Percentiles rank a stretch among this genome's conserved stretches.
Conservation (phyloP, 2,113 vertebrate genomes). For the Cryptoleucopteryx plumbea region DNA sequence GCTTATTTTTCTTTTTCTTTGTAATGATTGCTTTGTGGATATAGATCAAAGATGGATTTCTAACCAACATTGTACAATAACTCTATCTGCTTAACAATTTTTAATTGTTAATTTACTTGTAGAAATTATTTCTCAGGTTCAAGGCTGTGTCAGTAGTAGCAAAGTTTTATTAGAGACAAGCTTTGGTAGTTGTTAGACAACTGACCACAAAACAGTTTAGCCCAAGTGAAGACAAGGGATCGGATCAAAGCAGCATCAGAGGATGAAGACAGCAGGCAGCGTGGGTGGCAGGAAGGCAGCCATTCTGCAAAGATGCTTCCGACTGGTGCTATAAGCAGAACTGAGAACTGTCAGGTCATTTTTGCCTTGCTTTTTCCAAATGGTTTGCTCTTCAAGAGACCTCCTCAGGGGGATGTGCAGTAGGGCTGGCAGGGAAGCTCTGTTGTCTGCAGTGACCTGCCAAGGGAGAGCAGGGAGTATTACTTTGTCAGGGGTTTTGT, state of each 20-base stretch:
- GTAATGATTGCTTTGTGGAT: background rate
- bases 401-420: background rate
- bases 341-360: background rate
- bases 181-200: background rate
- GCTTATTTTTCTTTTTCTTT: background rate
- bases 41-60: background rate
- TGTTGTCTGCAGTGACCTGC: background rate
- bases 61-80: background rate
- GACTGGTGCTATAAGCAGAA: background rate
- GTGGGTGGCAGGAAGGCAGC: background rate
- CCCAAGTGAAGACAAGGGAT: background rate
- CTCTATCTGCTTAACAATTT: accelerated
- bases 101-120: background rate
- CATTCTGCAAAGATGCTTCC: background rate
- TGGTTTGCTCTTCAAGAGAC: background rate
- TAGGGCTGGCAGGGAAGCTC: background rate
- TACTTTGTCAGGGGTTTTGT: background rate
- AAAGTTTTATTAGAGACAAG: constrained; percentile 47
- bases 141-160: background rate
- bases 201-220: background rate
- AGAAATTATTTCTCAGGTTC: background rate
- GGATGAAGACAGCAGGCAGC: background rate
- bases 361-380: background rate
- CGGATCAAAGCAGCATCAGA: background rate
- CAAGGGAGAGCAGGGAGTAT: background rate